These are phyloP conservation scores for chimpanzee (Pan troglodytes) DNA, from an alignment of 2,113 vertebrate genomes.

Conservation along the genomic window NHGRI_mPanTro3-v2.1_pri NC_072402.2:156498501-156499000, in stretches of 20 bases:
- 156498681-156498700: slow-evolving; percentile 65
- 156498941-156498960: slow-evolving; percentile 98
- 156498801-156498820: slow-evolving; percentile 85
- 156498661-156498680: slow-evolving; percentile 60
- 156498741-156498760: slow-evolving; percentile 81
- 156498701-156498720: slow-evolving; percentile 52
- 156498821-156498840: slow-evolving; percentile 86
- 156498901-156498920: slow-evolving; percentile 92
- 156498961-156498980: slow-evolving; percentile 99
- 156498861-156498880: slow-evolving; percentile 92
- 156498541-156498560: slow-evolving; percentile 45
- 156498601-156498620: slow-evolving; percentile 56
- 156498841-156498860: slow-evolving; percentile 89
- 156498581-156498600: slow-evolving; percentile 69
- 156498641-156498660: slow-evolving; percentile 68
- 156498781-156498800: slow-evolving; percentile 87
- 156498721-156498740: slow-evolving; percentile 66
- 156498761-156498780: slow-evolving; percentile 71
- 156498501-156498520: slow-evolving; percentile 60
- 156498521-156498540: slow-evolving; percentile 12
- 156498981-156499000: slow-evolving; percentile 93
- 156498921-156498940: slow-evolving; percentile 90
- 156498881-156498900: slow-evolving; percentile 93
- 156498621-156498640: slow-evolving; percentile 69
- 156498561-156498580: slow-evolving; percentile 58